Conservation (phyloP, 2,113 vertebrate species). For the Syrrhaptes paradoxus region DNA sequence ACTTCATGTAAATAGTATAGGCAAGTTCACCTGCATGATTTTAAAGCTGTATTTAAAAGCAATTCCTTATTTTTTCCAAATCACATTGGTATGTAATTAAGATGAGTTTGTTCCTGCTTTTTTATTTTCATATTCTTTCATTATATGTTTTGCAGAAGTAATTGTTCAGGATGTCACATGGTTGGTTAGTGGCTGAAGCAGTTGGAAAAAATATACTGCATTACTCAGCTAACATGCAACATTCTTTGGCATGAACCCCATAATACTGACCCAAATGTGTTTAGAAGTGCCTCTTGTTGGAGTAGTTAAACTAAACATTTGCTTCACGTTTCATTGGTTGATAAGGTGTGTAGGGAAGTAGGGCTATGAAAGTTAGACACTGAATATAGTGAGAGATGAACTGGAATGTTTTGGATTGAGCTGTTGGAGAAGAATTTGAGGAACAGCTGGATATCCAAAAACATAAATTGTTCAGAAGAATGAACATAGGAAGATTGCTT, state of each 20-base stretch:
- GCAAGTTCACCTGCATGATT: not conserved
- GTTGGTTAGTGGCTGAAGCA: not conserved
- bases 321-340: not conserved
- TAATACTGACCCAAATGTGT: not conserved
- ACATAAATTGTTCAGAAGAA: not conserved
- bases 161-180: not conserved
- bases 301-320: not conserved
- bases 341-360: not conserved
- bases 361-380: not conserved
- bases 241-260: not conserved
- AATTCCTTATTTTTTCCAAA: constrained; percentile 3
- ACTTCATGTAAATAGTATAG: not conserved
- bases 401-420: not conserved
- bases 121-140: not conserved
- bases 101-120: not conserved
- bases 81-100: not conserved
- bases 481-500: not conserved
- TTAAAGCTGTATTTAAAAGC: constrained; percentile 7
- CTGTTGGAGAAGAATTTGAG: not conserved
- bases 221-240: not conserved
- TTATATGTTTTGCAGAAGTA: not conserved
- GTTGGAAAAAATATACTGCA: not conserved
- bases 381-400: not conserved
- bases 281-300: not conserved
- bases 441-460: not conserved